A percentile compares a stretch with the other conserved stretches of the same genome.
Evolutionary conservation across 2,113 vertebrate genomes (phyloP).

Genomic region (Actenoides hombroni): DNA sequence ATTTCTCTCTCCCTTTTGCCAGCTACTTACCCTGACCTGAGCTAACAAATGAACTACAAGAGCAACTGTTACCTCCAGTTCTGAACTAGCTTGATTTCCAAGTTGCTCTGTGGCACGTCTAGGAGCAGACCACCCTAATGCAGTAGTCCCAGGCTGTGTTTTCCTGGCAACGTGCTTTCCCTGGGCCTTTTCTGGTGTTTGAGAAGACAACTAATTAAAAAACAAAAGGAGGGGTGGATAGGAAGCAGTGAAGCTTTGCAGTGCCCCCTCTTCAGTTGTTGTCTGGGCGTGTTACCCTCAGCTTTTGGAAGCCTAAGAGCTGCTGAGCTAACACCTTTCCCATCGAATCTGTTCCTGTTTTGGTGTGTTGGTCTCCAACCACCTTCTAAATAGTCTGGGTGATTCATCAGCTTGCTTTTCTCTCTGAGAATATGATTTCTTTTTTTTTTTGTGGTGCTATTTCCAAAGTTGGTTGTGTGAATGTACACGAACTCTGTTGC

Average conservation of each 20-base stretch:
- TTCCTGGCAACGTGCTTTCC: rapidly evolving
- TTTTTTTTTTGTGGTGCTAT: background rate
- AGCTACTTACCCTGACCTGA: background rate
- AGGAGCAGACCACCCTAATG: rapidly evolving
- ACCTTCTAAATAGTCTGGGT: background rate
- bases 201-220: background rate
- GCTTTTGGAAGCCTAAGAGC: background rate
- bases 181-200: background rate
- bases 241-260: background rate
- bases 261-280: background rate
- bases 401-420: background rate
- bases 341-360: background rate
- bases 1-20: background rate
- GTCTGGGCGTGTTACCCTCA: background rate
- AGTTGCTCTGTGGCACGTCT: rapidly evolving
- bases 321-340: background rate
- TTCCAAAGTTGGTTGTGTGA: background rate
- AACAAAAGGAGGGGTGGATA: background rate
- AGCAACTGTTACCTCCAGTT: background rate
- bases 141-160: background rate
- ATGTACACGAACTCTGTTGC: background rate
- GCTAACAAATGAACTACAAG: background rate
- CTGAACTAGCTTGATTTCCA: background rate
- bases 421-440: background rate
- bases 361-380: background rate